phyloP scores from a whole-genome alignment of 2,113 vertebrate genomes.

The Lucifuga dentata region DNA sequence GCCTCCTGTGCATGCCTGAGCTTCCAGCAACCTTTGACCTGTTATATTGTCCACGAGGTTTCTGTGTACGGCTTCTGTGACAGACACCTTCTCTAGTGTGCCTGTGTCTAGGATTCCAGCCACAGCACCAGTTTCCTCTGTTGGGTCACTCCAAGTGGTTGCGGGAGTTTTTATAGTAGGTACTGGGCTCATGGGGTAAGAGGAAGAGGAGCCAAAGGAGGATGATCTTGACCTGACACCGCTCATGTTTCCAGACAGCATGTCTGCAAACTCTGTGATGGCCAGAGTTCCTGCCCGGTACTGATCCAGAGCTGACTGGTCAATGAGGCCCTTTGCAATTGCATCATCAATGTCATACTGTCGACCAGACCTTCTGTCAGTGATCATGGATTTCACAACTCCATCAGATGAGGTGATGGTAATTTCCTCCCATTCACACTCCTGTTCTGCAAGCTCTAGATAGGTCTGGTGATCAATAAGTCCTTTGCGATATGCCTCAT shows the following conservation, averaged over 20 bases:
- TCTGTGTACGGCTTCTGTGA: conserved; percentile 96
- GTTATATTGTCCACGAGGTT: conserved; percentile 97
- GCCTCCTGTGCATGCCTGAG: conserved; percentile 95
- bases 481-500: conserved; percentile 96
- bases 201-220: conserved; percentile 93
- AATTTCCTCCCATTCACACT: conserved; percentile 99
- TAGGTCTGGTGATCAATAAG: conserved; percentile 99
- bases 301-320: conserved; percentile 93
- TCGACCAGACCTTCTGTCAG: conserved; percentile 93
- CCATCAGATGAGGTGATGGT: conserved; percentile 95
- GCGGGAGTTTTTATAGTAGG: conserved; percentile 83
- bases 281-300: conserved; percentile 94
- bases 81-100: conserved; percentile 95
- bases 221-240: conserved; percentile 94
- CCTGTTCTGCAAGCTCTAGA: conserved; percentile 94
- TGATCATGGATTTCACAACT: conserved; percentile 96
- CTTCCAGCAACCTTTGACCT: conserved; percentile 93
- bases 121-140: conserved; percentile 92
- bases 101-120: conserved; percentile 97
- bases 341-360: conserved; percentile 98
- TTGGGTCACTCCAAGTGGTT: conserved; percentile 90
- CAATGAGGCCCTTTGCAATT: conserved; percentile 90
- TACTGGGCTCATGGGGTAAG: conserved; percentile 86
- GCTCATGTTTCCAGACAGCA: conserved; percentile 92
- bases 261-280: conserved; percentile 97